Conservation (phyloP, 2,797 vertebrate species). For the Notolabrus celidotus region DNA sequence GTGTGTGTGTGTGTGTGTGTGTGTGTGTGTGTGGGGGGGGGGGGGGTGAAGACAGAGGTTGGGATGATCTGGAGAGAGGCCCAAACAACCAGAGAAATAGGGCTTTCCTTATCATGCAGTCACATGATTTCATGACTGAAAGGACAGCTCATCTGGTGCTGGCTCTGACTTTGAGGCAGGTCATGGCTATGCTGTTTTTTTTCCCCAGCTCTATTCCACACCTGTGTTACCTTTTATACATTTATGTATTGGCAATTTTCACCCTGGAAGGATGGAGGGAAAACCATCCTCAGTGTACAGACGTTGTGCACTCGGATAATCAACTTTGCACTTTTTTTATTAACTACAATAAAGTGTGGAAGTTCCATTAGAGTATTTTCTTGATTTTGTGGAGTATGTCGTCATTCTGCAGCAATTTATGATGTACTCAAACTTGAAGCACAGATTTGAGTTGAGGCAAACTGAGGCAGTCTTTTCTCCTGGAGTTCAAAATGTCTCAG, state of each 20-base stretch:
- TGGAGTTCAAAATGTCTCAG: neutral
- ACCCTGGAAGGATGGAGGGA: neutral
- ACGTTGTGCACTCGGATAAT: neutral
- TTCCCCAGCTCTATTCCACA: constrained; percentile 1
- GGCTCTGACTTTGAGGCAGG: constrained; percentile 42
- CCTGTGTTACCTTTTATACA: constrained; percentile 11
- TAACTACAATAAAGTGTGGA: neutral
- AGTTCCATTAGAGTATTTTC: neutral
- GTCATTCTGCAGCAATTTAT: neutral
- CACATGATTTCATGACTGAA: constrained; percentile 49
- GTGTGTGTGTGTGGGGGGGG: constrained; percentile 9
- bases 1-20: neutral
- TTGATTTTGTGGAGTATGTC: neutral
- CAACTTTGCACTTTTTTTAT: neutral
- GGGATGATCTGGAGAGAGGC: constrained; percentile 26
- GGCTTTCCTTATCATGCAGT: constrained; percentile 48
- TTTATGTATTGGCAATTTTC: constrained; percentile 23
- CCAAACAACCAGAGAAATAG: constrained; percentile 44
- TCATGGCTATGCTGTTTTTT: constrained; percentile 16
- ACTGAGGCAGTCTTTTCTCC: constrained; percentile 1
- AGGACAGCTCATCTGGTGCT: constrained; percentile 22
- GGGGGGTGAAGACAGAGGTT: constrained; percentile 26
- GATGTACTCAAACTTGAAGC: neutral
- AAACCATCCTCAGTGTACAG: neutral
- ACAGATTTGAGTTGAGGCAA: neutral